Evolutionary conservation across 2,797 vertebrate genomes (phyloP), one percentile per base, ranked within the genome.

Genomic region (Pantherophis vulpinus): DNA sequence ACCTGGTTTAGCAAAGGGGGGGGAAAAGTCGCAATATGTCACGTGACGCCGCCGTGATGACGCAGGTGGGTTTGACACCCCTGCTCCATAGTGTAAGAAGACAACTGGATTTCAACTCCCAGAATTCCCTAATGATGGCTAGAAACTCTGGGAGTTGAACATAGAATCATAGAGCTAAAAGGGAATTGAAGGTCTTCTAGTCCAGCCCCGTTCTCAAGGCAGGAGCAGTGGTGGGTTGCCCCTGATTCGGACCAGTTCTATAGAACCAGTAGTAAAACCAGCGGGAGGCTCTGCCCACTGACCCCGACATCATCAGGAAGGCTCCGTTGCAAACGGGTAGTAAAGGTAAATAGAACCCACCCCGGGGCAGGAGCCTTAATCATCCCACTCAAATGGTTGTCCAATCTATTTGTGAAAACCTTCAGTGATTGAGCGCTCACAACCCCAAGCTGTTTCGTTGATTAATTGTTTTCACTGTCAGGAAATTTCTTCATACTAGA

Each of bases 21-120:
- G 23, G 23, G 0, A 0, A 5, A 12, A 61, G 23, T 9, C 1
- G 25, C 1, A 8, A 12, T 9, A 61, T 1, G 3, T 61, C 60
- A 61, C 8, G 3, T 60, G 59, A 60, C 7, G 2, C 23, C 0
- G 20, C 20, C 59, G 8, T 25, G 59, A 60, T 60, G 59, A 60
- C 2, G 20, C 8, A 0, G 51, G 9, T 10, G 23, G 23, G 7
- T 25, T 60, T 9, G 59, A 60, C 23, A 25, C 20, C 20, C 20
- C 59, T 60, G 59, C 7, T 61, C 59, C 25, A 27, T 61, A 61
- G 23, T 9, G 3, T 79, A 32, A 79, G 32, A 79, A 79, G 18
- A 42, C 37, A 37, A 10, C 32, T 79, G 70, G 70, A 79, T 37
- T 79, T 37, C 70, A 79, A 11, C 18, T 79, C 70, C 32, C 32